Conservation (phyloP, 2,888 invertebrate genomes). For the Tricholauxania praeusta region DNA sequence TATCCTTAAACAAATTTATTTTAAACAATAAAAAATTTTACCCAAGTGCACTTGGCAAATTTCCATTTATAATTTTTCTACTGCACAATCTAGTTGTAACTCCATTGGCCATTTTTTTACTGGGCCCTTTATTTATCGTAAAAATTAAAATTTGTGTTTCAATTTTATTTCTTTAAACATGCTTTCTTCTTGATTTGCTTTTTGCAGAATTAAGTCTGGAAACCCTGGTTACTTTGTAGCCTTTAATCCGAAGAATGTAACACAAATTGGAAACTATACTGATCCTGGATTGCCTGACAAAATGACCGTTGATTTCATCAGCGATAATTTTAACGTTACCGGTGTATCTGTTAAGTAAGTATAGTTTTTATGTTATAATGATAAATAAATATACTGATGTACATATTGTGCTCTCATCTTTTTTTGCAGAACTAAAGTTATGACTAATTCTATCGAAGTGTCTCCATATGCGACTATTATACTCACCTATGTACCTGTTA, state of each 20-base stretch:
- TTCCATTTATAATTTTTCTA: no score
- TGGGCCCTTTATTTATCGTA: neutral
- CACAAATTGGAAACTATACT: conserved; percentile 72
- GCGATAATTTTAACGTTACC: conserved; percentile 69
- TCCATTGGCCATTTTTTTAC: neutral
- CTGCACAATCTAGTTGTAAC: no score
- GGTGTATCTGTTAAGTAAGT: conserved; percentile 54
- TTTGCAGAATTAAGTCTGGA: conserved; percentile 76
- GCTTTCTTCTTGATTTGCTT: conserved; percentile 18
- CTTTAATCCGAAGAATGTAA: conserved; percentile 73
- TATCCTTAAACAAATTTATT: no score
- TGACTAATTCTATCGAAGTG: conserved; percentile 72
- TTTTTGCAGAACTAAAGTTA: conserved; percentile 71
- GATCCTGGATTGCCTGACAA: conserved; percentile 70
- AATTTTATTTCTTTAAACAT: neutral
- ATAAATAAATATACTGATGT: neutral
- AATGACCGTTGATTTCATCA: conserved; percentile 73
- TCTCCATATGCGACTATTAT: conserved; percentile 75
- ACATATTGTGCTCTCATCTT: no score
- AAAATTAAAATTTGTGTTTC: conserved; percentile 1
- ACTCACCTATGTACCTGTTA: conserved; percentile 77
- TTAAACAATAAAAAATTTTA: no score
- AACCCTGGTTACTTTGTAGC: conserved; percentile 82
- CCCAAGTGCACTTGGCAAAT: no score
- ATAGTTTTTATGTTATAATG: neutral